Conservation (phyloP, 2,888 invertebrate genomes). For the Athalia circularis region DNA sequence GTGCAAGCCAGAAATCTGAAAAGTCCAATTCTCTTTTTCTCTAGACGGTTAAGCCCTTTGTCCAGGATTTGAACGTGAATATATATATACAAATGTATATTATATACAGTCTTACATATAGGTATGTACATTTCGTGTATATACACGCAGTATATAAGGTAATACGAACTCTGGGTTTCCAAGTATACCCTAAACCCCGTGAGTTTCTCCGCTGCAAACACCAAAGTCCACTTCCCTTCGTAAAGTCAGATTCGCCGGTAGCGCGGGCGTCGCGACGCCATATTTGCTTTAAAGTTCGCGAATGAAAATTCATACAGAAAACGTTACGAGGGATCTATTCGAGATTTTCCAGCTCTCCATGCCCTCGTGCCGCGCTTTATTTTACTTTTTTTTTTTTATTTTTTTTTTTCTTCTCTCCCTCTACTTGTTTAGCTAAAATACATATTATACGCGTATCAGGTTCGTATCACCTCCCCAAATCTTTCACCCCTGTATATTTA, state of each 20-base stretch:
- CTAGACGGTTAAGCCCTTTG: conserved; percentile 11
- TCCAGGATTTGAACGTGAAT: conserved; percentile 7
- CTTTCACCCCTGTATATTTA: too few relatives aligned
- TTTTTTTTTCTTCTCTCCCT: too few relatives aligned
- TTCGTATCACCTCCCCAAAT: too few relatives aligned
- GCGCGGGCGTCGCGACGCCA: background rate
- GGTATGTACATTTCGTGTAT: background rate
- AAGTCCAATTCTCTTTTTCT: conserved; percentile 8
- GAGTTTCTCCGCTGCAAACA: conserved; percentile 25
- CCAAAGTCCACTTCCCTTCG: conserved; percentile 30
- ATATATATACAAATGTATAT: too few relatives aligned
- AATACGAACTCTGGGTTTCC: background rate
- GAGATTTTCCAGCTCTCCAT: too few relatives aligned
- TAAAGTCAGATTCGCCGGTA: conserved; percentile 18
- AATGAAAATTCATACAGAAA: conserved; percentile 14
- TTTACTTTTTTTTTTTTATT: too few relatives aligned
- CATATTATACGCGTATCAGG: too few relatives aligned
- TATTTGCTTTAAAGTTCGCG: conserved; percentile 21
- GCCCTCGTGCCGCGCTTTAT: too few relatives aligned
- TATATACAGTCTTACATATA: background rate
- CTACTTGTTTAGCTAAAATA: too few relatives aligned
- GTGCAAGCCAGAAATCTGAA: background rate
- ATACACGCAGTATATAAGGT: background rate
- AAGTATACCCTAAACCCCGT: background rate
- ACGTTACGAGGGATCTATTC: too few relatives aligned